Conservation (phyloP, 2,888 invertebrate genomes). For the Trachelus stipa region DNA sequence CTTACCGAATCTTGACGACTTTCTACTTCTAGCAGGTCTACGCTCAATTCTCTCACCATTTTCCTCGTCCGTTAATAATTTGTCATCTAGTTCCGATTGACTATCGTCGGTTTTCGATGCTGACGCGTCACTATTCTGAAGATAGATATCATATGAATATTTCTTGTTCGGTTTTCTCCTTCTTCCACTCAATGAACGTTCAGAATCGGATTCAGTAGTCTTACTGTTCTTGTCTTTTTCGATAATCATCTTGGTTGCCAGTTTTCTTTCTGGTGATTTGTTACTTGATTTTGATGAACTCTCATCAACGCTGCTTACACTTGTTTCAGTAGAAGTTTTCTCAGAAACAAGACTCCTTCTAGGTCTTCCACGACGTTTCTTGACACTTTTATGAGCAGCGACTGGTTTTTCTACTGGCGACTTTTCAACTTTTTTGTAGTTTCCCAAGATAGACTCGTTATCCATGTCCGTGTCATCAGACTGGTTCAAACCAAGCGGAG, state of each 20-base stretch:
- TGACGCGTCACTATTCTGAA: conserved; percentile 48
- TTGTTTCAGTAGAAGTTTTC: conserved; percentile 25
- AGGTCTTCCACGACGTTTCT: conserved; percentile 51
- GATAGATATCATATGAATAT: conserved; percentile 40
- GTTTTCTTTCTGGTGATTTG: not conserved
- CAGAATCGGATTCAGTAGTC: conserved; percentile 38
- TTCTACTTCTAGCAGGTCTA: conserved; percentile 39
- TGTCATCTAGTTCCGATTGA: conserved; percentile 57
- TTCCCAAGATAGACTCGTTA: conserved; percentile 1
- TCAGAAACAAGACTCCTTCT: conserved; percentile 35
- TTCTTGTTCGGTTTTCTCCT: conserved; percentile 54
- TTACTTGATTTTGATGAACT: conserved; percentile 10
- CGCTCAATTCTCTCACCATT: conserved; percentile 12
- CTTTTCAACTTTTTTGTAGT: not conserved
- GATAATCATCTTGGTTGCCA: conserved; percentile 27
- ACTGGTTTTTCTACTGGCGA: not conserved
- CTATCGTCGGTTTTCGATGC: conserved; percentile 54
- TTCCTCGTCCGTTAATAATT: conserved; percentile 26
- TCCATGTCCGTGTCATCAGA: conserved; percentile 18
- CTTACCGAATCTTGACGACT: conserved; percentile 19
- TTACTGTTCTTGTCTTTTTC: conserved; percentile 20
- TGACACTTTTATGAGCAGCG: conserved; percentile 13
- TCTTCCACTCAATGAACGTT: conserved; percentile 49
- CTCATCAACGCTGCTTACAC: conserved; percentile 10
- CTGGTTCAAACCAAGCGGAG: conserved; percentile 21